A percentile compares a stretch with the other conserved stretches of the same genome.
phyloP scores from a whole-genome alignment of 2,113 vertebrate species.

The Alaudala cheleensis region DNA sequence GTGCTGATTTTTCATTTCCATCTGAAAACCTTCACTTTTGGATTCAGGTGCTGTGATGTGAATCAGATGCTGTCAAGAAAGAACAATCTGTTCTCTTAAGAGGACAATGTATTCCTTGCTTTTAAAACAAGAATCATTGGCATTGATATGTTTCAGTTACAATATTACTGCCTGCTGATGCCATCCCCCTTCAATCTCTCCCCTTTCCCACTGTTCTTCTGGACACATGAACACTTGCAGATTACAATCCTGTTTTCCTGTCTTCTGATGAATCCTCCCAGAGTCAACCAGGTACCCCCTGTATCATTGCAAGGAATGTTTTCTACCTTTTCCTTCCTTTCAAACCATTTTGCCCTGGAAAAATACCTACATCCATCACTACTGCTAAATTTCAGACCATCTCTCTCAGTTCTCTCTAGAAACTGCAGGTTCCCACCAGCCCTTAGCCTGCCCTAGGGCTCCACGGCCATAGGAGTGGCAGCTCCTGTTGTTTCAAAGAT shows the following conservation, averaged over 20 bases:
- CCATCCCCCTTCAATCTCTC: not conserved
- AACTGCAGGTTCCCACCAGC: not conserved
- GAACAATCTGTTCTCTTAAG: not conserved
- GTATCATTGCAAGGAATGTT: not conserved
- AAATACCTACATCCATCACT: not conserved
- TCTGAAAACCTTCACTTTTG: not conserved
- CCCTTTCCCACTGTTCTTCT: not conserved
- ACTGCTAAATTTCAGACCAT: not conserved
- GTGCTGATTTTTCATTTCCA: not conserved
- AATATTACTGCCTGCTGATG: not conserved
- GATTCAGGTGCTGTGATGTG: not conserved
- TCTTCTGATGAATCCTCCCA: not conserved
- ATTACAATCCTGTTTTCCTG: not conserved
- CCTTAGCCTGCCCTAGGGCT: not conserved
- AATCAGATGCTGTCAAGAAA: not conserved
- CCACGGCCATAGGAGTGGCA: not conserved
- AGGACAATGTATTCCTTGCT: not conserved
- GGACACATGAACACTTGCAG: not conserved
- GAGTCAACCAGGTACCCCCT: not conserved
- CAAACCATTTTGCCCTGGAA: not conserved
- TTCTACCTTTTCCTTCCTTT: not conserved
- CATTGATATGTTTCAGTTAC: not conserved
- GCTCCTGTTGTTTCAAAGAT: not conserved
- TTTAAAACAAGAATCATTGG: not conserved
- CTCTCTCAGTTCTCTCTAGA: not conserved